A percentile compares a stretch with the other conserved stretches of the same genome.
Evolutionary conservation across 2,113 vertebrate species (phyloP).

Genomic region (Leucoraja erinaceus): DNA sequence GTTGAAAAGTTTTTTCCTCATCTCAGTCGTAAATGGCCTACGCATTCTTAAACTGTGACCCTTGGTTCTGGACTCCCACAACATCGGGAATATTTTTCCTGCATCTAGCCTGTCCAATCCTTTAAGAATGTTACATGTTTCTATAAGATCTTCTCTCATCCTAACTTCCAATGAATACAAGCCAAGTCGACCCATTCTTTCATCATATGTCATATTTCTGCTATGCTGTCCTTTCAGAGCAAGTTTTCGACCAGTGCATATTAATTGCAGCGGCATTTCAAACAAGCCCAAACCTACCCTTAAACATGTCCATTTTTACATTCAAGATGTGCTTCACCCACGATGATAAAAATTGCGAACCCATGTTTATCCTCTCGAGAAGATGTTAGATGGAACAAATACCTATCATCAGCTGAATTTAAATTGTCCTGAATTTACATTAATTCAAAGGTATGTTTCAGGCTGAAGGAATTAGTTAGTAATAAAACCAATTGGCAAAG

Average conservation of each 20-base stretch:
- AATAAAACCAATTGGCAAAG: neutral
- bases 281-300: neutral
- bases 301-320: neutral
- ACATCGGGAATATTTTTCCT: no score
- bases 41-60: no score
- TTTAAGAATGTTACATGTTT: no score
- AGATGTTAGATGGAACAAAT: neutral
- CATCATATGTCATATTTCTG: no score
- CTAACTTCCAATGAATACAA: no score
- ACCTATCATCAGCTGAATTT: neutral
- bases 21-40: no score
- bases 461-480: constrained; percentile 1
- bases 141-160: no score
- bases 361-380: neutral
- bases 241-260: neutral
- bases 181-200: no score
- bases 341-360: neutral
- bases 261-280: neutral
- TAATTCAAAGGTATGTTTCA: neutral
- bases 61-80: no score
- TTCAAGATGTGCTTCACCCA: neutral
- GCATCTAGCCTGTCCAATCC: no score
- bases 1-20: no score
- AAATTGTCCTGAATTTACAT: neutral
- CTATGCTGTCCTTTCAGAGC: neutral